These are phyloP conservation scores for Spea bombifrons DNA, from an alignment of 2,113 vertebrate genomes.

Conservation along the genomic window DNA sequence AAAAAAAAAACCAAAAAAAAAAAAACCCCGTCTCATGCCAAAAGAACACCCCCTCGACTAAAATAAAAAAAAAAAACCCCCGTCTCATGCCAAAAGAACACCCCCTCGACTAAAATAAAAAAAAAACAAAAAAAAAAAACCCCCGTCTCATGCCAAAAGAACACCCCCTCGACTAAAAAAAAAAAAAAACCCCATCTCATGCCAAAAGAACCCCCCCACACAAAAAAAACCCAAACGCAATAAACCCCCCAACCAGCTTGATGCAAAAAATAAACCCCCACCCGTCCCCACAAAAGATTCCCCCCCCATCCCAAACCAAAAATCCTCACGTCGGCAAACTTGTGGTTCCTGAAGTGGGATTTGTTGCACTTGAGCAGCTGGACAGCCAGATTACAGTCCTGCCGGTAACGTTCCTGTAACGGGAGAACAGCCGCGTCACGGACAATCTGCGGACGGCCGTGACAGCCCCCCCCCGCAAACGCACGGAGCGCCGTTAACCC, in stretches of 20 bases:
- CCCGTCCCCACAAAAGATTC: not conserved
- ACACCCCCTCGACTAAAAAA: too few relatives aligned
- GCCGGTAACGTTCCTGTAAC: constrained; percentile 87
- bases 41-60: too few relatives aligned
- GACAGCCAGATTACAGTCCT: constrained; percentile 95
- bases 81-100: too few relatives aligned
- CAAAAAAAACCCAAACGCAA: too few relatives aligned
- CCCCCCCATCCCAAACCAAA: not conserved
- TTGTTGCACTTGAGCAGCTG: constrained; percentile 98
- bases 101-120: too few relatives aligned
- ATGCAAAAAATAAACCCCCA: not conserved
- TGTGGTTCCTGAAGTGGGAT: constrained; percentile 98
- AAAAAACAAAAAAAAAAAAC: not conserved
- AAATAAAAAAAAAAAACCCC: too few relatives aligned
- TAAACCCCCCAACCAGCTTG: too few relatives aligned
- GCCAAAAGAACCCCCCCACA: too few relatives aligned
- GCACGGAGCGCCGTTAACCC: not conserved
- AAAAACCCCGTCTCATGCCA: too few relatives aligned
- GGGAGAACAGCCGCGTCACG: constrained; percentile 1
- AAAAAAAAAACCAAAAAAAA: too few relatives aligned
- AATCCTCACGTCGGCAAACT: constrained; percentile 93
- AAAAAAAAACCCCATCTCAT: too few relatives aligned
- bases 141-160: too few relatives aligned
- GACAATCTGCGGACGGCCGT: not conserved
- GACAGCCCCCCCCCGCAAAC: not conserved